Evolutionary conservation across 2,113 vertebrate species (phyloP), one percentile per base, ranked within the genome.

Genomic region (Mystacornis crossleyi): DNA sequence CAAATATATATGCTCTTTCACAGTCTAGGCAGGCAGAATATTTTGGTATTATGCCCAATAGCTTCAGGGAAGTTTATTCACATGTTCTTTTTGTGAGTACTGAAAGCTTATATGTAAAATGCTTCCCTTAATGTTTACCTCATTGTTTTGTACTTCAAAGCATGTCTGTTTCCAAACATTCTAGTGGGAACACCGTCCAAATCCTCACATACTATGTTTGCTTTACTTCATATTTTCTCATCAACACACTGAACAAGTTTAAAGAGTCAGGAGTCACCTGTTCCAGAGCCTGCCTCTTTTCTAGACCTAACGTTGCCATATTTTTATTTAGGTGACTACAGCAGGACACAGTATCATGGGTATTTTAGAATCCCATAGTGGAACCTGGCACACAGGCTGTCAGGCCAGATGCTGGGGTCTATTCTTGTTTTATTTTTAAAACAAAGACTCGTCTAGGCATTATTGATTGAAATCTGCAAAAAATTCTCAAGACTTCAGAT

Each of bases 111-210:
- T 24, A 78, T 36, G 33, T 81, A 89, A 90, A 92, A 89, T 15
- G 7, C 12, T 60, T 89, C 60, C 51, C 77, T 86, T 91, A 77
- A 89, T 70, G 60, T 66, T 93, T 86, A 89, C 34, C 65, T 89
- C 77, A 92, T 70, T 84, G 26, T 78, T 89, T 90, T 70, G 60
- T 89, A 74, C 60, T 96, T 94, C 94, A 95, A 95, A 96, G 80
- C 64, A 81, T 42, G 38, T 78, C 51, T 73, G 36, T 65, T 97
- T 87, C 70, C 73, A 95, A 89, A 81, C 19, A 61, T 80, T 79
- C 81, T 51, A 34, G 29, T 26, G 33, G 50, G 18, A 88, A 53
- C n/a, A 38, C n/a, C 0, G 0, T 66, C 53, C 45, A 88, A 66
- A 28, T 90, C 34, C 29, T 66, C 28, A 77, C 12, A 70, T 43